These are phyloP conservation scores for Anagyrus pseudococci DNA, from an alignment of 2,888 invertebrate genomes.

Conservation along the genomic window DNA sequence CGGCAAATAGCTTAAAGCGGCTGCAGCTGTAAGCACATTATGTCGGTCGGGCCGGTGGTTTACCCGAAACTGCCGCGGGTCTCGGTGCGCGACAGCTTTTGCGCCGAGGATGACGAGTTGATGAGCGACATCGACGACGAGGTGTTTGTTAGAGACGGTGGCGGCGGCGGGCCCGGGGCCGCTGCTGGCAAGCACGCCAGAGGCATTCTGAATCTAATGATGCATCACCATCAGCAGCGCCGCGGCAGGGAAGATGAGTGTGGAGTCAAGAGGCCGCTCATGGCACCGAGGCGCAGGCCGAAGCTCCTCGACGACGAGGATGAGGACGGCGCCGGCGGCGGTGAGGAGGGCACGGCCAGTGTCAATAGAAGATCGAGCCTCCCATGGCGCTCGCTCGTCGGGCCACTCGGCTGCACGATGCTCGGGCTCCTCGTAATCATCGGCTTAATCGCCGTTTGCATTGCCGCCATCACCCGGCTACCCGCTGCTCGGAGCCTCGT, in stretches of 20 bases:
- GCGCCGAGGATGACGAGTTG: constrained; percentile 76
- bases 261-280: constrained; percentile 74
- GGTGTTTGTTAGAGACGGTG: constrained; percentile 77
- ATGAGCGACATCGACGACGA: constrained; percentile 80
- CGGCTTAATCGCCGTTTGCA: constrained; percentile 70
- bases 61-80: constrained; percentile 34
- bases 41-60: constrained; percentile 11
- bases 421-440: constrained; percentile 67
- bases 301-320: too few relatives aligned
- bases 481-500: constrained; percentile 70
- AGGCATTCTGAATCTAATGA: too few relatives aligned
- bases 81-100: constrained; percentile 67
- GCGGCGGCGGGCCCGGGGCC: constrained; percentile 74
- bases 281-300: constrained; percentile 74
- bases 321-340: too few relatives aligned
- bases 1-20: not conserved
- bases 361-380: too few relatives aligned
- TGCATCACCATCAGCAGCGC: constrained; percentile 38
- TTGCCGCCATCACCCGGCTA: constrained; percentile 71
- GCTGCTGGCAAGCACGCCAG: constrained; percentile 39
- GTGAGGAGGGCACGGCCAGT: not conserved
- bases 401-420: constrained; percentile 72
- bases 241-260: constrained; percentile 67
- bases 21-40: not conserved
- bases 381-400: constrained; percentile 66